Conservation (phyloP, 2,113 vertebrate genomes). For the Sitta europaea region DNA sequence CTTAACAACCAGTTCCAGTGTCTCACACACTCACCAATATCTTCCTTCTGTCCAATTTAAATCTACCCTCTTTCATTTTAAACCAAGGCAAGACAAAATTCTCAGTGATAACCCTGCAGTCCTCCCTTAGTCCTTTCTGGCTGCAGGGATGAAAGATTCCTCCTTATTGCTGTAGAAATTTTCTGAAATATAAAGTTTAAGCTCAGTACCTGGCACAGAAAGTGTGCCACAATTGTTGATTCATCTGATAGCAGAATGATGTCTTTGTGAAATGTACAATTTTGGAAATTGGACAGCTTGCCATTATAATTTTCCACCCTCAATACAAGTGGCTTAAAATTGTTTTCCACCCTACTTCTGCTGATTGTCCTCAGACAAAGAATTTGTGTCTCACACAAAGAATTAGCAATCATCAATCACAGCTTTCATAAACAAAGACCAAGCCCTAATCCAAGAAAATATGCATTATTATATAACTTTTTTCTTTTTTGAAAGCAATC, state of each 20-base stretch:
- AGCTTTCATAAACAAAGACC: neutral
- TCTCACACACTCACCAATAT: neutral
- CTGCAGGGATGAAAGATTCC: neutral
- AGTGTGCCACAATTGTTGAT: neutral
- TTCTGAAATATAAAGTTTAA: neutral
- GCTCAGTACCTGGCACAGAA: neutral
- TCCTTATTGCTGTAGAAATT: neutral
- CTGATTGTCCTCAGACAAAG: neutral
- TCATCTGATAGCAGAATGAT: neutral
- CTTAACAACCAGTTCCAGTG: neutral
- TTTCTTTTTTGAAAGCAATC: neutral
- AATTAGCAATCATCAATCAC: neutral
- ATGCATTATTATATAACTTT: neutral
- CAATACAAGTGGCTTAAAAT: neutral
- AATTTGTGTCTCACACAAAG: too few relatives aligned
- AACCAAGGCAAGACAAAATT: neutral
- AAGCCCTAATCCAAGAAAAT: neutral
- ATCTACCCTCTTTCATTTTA: neutral
- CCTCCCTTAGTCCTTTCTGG: neutral
- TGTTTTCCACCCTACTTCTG: neutral
- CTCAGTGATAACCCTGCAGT: neutral
- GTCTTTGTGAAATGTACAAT: neutral
- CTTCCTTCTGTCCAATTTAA: neutral
- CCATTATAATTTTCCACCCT: neutral
- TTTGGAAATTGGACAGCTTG: constrained; percentile 3